Conservation (phyloP, 23 tunicate species). For the Diplosoma virens region DNA sequence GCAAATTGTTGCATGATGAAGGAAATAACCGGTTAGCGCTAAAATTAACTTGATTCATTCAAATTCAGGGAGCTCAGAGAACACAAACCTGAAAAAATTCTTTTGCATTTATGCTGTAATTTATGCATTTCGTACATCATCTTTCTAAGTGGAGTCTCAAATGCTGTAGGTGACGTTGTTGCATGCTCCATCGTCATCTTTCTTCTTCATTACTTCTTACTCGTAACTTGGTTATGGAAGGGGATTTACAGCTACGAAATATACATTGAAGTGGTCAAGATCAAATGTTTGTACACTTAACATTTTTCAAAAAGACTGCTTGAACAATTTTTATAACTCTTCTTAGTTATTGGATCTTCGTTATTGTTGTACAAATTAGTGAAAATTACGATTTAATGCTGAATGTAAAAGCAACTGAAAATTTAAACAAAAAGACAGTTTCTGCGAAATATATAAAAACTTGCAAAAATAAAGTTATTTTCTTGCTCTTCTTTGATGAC, state of each 20-base stretch:
- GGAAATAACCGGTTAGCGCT: neutral
- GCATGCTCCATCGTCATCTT: conserved; percentile 28
- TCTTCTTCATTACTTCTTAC: conserved; percentile 38
- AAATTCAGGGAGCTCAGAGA: conserved; percentile 37
- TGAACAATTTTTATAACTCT: no score
- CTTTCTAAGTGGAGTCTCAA: conserved; percentile 29
- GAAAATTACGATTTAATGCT: no score
- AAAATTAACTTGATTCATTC: neutral
- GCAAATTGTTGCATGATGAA: no score
- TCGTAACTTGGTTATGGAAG: conserved; percentile 57
- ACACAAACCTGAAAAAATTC: conserved; percentile 30
- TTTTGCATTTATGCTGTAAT: conserved; percentile 34
- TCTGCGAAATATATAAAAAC: no score
- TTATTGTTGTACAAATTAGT: no score
- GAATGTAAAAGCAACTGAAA: no score
- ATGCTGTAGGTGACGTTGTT: neutral
- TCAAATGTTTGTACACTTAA: no score
- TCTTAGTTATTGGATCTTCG: no score
- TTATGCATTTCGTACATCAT: conserved; percentile 26
- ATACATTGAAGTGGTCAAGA: conserved; percentile 44
- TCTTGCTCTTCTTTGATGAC: no score
- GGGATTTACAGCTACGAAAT: conserved; percentile 28
- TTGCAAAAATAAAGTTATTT: no score
- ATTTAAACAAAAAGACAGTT: no score
- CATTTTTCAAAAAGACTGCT: no score